Evolutionary conservation across 2,888 invertebrate genomes (phyloP).

Genomic region (Trichacis sp.): DNA sequence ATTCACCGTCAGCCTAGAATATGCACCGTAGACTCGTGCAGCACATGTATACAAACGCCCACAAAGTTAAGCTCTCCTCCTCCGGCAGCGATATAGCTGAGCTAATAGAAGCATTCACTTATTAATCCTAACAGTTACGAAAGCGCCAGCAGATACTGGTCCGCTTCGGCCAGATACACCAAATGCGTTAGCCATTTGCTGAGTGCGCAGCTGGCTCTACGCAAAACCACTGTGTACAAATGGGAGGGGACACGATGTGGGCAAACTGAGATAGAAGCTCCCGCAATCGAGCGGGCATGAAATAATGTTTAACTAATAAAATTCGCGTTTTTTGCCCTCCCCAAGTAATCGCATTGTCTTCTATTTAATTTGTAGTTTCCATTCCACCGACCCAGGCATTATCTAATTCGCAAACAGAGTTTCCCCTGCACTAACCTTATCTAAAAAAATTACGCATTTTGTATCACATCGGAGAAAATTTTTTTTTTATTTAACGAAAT

Average conservation of each 20-base stretch:
- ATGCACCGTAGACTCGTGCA: constrained; percentile 21
- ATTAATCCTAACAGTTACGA: constrained; percentile 44
- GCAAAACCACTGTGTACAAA: constrained; percentile 39
- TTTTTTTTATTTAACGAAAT: too few species aligned
- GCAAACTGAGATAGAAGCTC: not conserved
- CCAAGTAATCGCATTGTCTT: too few species aligned
- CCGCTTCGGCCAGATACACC: constrained; percentile 21
- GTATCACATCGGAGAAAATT: too few species aligned
- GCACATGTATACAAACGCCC: constrained; percentile 19
- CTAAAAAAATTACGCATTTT: too few species aligned
- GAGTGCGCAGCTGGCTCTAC: constrained; percentile 39
- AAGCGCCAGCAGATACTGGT: constrained; percentile 34
- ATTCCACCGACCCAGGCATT: too few species aligned
- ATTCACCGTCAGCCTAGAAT: not conserved
- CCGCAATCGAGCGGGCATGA: not conserved
- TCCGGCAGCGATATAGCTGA: constrained; percentile 35
- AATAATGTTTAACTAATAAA: constrained; percentile 7
- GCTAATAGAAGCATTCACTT: constrained; percentile 45
- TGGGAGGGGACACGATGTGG: constrained; percentile 24
- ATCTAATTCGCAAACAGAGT: too few species aligned
- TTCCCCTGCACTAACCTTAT: too few species aligned
- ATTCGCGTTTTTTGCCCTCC: not conserved
- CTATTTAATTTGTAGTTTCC: too few species aligned
- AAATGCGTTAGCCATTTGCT: constrained; percentile 43
- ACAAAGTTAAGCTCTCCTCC: constrained; percentile 40